A percentile compares a stretch with the other conserved stretches of the same genome.
phyloP scores from a whole-genome alignment of 2,113 vertebrate species.

The Pampusana beccarii region DNA sequence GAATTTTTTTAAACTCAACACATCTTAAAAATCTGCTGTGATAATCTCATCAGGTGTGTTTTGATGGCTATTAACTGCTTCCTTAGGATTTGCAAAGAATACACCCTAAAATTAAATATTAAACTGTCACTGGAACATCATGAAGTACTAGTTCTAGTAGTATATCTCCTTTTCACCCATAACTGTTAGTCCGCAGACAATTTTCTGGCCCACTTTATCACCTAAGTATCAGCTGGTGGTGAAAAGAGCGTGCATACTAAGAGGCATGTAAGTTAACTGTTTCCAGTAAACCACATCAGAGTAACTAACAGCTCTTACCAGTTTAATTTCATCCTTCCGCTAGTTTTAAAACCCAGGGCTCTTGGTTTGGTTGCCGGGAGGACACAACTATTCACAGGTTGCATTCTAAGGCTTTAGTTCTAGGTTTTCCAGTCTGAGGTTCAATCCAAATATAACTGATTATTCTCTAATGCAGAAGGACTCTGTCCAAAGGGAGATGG shows the following conservation, averaged over 20 bases:
- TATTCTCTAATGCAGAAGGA: not conserved
- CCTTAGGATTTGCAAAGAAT: not conserved
- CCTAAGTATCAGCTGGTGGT: not conserved
- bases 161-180: not conserved
- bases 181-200: not conserved
- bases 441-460: not conserved
- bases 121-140: not conserved
- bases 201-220: not conserved
- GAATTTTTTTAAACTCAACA: not conserved
- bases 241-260: not conserved
- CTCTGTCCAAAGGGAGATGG: not conserved
- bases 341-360: not conserved
- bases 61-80: not conserved
- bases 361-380: not conserved
- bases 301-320: not conserved
- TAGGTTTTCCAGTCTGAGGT: not conserved
- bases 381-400: not conserved
- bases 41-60: accelerated
- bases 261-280: not conserved
- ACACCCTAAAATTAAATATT: not conserved
- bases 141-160: not conserved
- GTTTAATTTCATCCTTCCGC: not conserved
- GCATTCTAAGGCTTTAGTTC: not conserved
- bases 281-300: not conserved
- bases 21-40: not conserved